Evolutionary conservation across 1,140 invertebrate species (phyloP).

Genomic region (Chymomyza costata): DNA sequence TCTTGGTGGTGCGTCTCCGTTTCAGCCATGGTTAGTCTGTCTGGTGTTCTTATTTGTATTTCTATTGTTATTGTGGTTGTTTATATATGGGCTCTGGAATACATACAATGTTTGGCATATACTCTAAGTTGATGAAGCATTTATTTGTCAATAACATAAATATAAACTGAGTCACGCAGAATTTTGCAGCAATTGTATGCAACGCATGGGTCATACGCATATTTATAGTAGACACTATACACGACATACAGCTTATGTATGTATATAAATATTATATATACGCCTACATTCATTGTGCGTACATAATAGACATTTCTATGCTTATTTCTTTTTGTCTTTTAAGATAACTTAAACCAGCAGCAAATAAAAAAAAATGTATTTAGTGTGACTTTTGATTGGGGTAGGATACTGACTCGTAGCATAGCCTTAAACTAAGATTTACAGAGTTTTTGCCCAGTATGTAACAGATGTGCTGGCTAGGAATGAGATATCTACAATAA

Average conservation of each 20-base stretch:
- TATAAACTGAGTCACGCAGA: not conserved
- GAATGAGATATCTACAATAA: too few relatives aligned
- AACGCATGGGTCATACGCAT: conserved; percentile 39
- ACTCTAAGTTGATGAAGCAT: not conserved
- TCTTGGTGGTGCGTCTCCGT: conserved; percentile 51
- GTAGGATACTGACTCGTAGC: too few relatives aligned
- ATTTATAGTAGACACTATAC: conserved; percentile 35
- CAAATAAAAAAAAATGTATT: too few relatives aligned
- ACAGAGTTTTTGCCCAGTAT: too few relatives aligned
- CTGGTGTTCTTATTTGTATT: too few relatives aligned
- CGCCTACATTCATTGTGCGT: not conserved
- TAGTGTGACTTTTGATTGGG: too few relatives aligned
- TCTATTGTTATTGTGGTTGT: too few relatives aligned
- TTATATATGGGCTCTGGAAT: too few relatives aligned
- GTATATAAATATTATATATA: not conserved
- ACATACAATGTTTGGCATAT: too few relatives aligned
- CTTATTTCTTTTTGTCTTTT: conserved; percentile 12
- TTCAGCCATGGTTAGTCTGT: conserved; percentile 48
- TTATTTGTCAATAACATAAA: not conserved
- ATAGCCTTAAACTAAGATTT: too few relatives aligned
- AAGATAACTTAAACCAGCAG: too few relatives aligned
- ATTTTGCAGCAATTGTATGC: not conserved
- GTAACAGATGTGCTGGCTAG: too few relatives aligned
- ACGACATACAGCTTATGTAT: conserved; percentile 10
- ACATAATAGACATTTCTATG: not conserved